phyloP scores from a whole-genome alignment of 2,888 invertebrate genomes.

The Polia nebulosa region DNA sequence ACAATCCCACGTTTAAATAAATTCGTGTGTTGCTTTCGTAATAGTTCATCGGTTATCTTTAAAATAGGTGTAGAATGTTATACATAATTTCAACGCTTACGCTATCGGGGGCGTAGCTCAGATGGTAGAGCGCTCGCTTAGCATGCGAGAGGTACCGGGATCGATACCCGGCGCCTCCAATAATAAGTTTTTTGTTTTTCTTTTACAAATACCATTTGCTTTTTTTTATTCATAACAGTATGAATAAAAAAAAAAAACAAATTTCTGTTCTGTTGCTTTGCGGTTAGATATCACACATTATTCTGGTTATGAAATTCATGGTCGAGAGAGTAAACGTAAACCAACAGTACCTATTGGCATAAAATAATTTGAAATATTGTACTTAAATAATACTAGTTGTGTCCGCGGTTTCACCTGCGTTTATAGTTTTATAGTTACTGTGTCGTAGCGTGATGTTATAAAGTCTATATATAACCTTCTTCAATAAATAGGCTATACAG shows the following conservation, averaged over 20 bases:
- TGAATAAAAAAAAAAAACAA: no score
- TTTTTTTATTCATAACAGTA: background rate
- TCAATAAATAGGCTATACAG: no score
- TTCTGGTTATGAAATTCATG: constrained; percentile 16
- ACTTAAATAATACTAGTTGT: no score
- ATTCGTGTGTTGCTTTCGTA: background rate
- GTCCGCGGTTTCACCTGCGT: no score
- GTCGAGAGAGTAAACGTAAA: constrained; percentile 17
- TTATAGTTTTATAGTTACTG: no score
- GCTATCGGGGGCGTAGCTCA: constrained; percentile 84
- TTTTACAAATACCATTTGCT: no score
- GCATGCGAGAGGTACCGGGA: constrained; percentile 91
- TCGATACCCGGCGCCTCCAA: constrained; percentile 91
- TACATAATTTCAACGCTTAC: background rate
- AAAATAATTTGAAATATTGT: no score
- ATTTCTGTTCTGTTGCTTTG: background rate
- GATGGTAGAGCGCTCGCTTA: constrained; percentile 89
- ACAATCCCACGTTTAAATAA: background rate
- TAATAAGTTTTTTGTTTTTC: constrained; percentile 1
- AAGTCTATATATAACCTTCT: no score
- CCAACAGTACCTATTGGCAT: constrained; percentile 15
- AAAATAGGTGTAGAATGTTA: background rate
- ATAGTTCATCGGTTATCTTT: background rate
- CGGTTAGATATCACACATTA: constrained; percentile 7
- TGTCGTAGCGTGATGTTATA: no score